phyloP scores from a whole-genome alignment of 1,140 invertebrate genomes.

The Calephelis nemesis region DNA sequence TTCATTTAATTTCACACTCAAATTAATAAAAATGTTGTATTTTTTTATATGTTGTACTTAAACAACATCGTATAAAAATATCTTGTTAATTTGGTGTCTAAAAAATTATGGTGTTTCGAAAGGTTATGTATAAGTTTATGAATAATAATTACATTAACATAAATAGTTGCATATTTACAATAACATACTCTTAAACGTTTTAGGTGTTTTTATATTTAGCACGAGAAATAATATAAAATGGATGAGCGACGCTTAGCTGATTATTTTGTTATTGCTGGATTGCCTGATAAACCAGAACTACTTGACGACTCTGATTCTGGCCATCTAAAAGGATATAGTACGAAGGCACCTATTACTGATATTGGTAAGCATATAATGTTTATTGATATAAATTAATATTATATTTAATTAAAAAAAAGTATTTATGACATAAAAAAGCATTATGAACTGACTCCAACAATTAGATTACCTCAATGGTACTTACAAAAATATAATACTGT shows the following conservation, averaged over 20 bases:
- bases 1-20: conserved; percentile 37
- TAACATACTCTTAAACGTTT: conserved; percentile 19
- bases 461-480: no score
- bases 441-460: no score
- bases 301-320: conserved; percentile 92
- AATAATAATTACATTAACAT: conserved; percentile 25
- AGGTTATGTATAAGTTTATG: conserved; percentile 25
- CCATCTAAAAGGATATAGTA: conserved; percentile 85
- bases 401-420: no score
- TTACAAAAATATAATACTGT: no score
- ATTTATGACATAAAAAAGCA: no score
- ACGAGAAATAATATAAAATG: conserved; percentile 75
- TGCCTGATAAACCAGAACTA: conserved; percentile 89
- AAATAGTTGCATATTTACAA: conserved; percentile 23
- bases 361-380: conserved; percentile 69
- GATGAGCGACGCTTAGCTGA: conserved; percentile 92
- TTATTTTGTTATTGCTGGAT: conserved; percentile 98
- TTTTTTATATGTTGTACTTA: conserved; percentile 19
- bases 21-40: conserved; percentile 30
- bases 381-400: no score
- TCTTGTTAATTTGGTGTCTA: conserved; percentile 9
- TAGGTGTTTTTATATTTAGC: conserved; percentile 22
- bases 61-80: conserved; percentile 21
- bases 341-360: conserved; percentile 96
- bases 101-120: conserved; percentile 19